Percentiles rank a stretch among this genome's conserved stretches.
Conservation (phyloP, 2,113 vertebrate species). For the Chionodraco myersi region DNA sequence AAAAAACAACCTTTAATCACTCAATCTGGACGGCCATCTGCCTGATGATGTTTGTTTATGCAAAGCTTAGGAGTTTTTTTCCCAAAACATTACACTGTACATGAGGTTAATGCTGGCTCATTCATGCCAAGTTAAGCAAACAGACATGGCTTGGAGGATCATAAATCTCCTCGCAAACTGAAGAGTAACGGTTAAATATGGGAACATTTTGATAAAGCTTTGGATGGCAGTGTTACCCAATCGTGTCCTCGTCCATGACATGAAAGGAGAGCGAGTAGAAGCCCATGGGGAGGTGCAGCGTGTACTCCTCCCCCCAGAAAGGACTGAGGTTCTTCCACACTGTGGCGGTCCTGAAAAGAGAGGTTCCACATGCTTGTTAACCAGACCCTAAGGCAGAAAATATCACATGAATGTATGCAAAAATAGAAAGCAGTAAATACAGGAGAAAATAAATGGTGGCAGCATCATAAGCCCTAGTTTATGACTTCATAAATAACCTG, state of each 20-base stretch:
- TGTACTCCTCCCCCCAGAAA: conserved; percentile 95
- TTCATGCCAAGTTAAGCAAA: conserved; percentile 45
- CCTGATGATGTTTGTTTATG: conserved; percentile 64
- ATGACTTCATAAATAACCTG: not conserved
- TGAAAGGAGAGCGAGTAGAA: conserved; percentile 90
- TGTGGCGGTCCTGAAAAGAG: conserved; percentile 86
- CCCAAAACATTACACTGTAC: conserved; percentile 43
- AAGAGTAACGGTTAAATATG: conserved; percentile 22
- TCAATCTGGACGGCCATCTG: conserved; percentile 53
- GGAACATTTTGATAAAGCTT: conserved; percentile 13
- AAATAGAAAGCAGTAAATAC: not conserved
- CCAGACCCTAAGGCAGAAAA: conserved; percentile 4
- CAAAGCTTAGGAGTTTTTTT: conserved; percentile 45
- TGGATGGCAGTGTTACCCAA: conserved; percentile 81
- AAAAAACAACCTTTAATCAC: conserved; percentile 48
- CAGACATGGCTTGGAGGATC: conserved; percentile 20
- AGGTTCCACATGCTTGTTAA: conserved; percentile 4
- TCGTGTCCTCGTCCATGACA: conserved; percentile 93
- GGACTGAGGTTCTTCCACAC: conserved; percentile 93
- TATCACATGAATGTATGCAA: not conserved
- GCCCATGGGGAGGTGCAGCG: conserved; percentile 87
- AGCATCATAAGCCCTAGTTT: not conserved
- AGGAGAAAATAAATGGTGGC: not conserved
- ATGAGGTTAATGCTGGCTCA: conserved; percentile 24
- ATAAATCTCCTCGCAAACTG: conserved; percentile 11